Evolutionary conservation across 2,797 vertebrate species (phyloP).

Genomic region (Petrocephalus schoutedeni): DNA sequence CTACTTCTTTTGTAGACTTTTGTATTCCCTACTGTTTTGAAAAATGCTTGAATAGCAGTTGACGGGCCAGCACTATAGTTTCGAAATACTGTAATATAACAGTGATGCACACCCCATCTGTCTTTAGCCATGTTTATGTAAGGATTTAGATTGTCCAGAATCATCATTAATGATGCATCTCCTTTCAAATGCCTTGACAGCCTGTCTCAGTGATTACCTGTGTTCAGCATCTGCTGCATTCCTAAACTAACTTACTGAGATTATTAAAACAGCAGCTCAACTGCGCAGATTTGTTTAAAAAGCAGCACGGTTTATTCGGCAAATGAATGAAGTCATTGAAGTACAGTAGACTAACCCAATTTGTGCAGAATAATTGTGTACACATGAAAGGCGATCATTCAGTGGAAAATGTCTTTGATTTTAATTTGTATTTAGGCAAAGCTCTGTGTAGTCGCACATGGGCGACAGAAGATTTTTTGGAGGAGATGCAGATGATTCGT

Average conservation of each 20-base stretch:
- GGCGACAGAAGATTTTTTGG: background rate
- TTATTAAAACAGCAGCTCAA: constrained; percentile 3
- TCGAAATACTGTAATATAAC: background rate
- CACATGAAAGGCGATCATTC: background rate
- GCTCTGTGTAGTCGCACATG: background rate
- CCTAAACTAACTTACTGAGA: background rate
- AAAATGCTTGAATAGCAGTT: background rate
- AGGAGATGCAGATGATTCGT: background rate
- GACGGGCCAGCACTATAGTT: background rate
- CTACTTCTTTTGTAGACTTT: no score
- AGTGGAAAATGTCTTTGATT: constrained; percentile 8
- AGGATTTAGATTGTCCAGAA: background rate
- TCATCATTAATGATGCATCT: background rate
- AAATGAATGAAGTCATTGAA: background rate
- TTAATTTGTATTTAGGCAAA: constrained; percentile 5
- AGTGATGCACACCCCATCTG: background rate
- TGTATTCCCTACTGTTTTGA: background rate
- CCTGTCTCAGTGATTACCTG: background rate
- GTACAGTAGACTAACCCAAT: constrained; percentile 8
- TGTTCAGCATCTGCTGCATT: background rate
- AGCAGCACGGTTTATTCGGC: background rate
- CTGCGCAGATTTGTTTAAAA: background rate
- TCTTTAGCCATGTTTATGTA: background rate
- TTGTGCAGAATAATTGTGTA: background rate
- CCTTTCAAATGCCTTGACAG: background rate